Evolutionary conservation across 2,888 invertebrate species (phyloP), one percentile per base, ranked within the genome.

Genomic region (Carpatolechia fugitivella): DNA sequence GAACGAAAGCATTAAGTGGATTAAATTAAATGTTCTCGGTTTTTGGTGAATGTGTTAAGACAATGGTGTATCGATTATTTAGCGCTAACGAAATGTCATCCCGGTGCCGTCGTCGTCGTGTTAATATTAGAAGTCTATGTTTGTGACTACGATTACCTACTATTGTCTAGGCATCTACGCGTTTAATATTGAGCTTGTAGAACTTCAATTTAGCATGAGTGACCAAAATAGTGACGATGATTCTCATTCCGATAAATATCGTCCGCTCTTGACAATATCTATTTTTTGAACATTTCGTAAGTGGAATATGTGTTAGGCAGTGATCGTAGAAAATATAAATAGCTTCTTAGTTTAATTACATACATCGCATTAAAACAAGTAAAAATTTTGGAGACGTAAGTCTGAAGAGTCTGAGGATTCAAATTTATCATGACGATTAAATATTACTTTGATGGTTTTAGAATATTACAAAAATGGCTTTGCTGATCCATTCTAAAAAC

Each of bases 41-140:
- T 82, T 85, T 85, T 72, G 72, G 86, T 85, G 82, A 82, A 85
- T 82, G 82, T 87, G 85, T 80, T 85, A 80, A 87, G 87, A 89
- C 88, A 89, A 89, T 89, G 88, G 89, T 88, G 83, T 90, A 90
- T 90, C 87, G 90, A 90, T 90, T 90, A 89, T 88, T 90, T 88
- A 88, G 82, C 84, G 85, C 84, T 82, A 84, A 87, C 83, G 85
- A 88, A 90, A 90, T 89, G 90, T 90, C 90, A 90, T 86, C 87
- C 83, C 86, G 74, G 88, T 84, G 74, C 76, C 82, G 85, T 85
- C 80, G 85, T 85, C 80, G 24, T 24, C 3, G 87, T 87, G 88
- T 84, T 90, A 90, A 90, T 90, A 89, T 90, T 89, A 89, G 90
- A 88, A 84, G 81, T 86, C 83, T 87, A 82, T 80, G 87, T 85